A percentile compares a stretch with the other conserved stretches of the same genome.
Conservation (phyloP, 2,797 vertebrate genomes). For the Amblyraja radiata region DNA sequence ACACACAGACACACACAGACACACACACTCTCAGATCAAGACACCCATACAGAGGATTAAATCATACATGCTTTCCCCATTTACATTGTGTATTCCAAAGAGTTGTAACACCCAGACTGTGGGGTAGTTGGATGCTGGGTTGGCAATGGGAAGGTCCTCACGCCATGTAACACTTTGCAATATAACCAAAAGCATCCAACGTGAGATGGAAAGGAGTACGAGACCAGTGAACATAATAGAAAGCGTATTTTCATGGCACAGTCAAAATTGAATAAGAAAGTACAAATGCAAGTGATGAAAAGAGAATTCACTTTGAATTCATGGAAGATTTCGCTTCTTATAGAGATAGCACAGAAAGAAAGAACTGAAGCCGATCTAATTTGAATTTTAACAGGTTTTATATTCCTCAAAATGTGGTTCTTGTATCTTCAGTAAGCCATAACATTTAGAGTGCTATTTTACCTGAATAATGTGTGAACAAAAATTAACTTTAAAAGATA, state of each 20-base stretch:
- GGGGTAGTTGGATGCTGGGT: too few species aligned
- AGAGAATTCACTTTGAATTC: background rate
- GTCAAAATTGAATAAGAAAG: background rate
- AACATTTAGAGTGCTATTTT: background rate
- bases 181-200: background rate
- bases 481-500: background rate
- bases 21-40: background rate
- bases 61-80: background rate
- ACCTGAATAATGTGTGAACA: background rate
- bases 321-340: background rate
- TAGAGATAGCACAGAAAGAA: background rate
- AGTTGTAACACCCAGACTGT: background rate
- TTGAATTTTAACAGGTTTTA: background rate
- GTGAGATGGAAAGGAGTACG: background rate
- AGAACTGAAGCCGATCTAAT: background rate
- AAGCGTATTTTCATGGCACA: background rate
- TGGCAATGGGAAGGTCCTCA: background rate
- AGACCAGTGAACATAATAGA: too few species aligned
- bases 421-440: background rate
- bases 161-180: background rate
- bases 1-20: background rate
- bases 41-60: background rate
- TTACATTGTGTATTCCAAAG: background rate
- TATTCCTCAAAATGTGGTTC: background rate
- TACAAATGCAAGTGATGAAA: background rate